Evolutionary conservation across 2,797 vertebrate genomes (phyloP).

Genomic region (Ctenosaura bakeri): DNA sequence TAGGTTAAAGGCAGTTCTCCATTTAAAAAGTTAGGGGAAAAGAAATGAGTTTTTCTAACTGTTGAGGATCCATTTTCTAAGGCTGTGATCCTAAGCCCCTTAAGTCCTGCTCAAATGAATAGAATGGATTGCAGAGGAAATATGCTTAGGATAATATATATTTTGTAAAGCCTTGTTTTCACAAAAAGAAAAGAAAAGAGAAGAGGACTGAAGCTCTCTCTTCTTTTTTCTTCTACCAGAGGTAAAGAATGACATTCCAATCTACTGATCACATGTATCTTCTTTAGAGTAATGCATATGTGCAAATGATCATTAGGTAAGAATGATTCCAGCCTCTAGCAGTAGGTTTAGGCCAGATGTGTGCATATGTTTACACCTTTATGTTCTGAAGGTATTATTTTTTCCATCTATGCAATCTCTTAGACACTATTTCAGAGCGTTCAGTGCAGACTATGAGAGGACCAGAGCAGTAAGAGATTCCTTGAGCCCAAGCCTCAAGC

Average conservation of each 20-base stretch:
- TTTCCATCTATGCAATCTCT: background rate
- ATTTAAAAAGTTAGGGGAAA: background rate
- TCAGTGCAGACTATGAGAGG: background rate
- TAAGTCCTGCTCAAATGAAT: background rate
- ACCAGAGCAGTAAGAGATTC: background rate
- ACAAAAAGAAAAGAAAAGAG: too few species aligned
- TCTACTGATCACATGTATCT: background rate
- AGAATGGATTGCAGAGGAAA: background rate
- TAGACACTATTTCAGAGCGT: background rate
- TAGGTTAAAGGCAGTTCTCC: background rate
- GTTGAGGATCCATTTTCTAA: background rate
- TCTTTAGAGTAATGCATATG: background rate
- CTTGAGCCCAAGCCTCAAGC: background rate
- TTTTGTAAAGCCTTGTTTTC: background rate
- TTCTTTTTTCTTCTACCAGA: background rate
- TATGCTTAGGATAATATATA: background rate
- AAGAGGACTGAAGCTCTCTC: too few species aligned
- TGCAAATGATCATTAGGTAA: background rate
- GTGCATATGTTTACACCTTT: background rate
- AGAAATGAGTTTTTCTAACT: background rate
- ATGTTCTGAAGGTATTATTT: too few species aligned
- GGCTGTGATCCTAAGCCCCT: background rate
- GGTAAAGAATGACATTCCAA: background rate
- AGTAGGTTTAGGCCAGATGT: background rate
- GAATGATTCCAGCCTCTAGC: too few species aligned